Percentiles rank a stretch among this genome's conserved stretches.
phyloP scores from a whole-genome alignment of 2,113 vertebrate species.

The Entomyzon cyanotis region DNA sequence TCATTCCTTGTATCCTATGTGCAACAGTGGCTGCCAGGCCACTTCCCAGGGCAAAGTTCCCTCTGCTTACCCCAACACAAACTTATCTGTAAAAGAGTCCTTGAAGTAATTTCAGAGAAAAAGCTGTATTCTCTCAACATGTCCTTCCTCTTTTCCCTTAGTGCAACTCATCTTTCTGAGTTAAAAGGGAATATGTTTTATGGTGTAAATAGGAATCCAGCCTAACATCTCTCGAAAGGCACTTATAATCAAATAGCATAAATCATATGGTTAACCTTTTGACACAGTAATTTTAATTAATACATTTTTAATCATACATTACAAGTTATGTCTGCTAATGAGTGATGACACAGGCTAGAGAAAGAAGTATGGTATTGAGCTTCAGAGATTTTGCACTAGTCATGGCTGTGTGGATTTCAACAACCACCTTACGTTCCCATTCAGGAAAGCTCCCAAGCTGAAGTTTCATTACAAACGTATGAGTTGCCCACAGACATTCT shows the following conservation, averaged over 20 bases:
- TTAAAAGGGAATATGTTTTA: constrained; percentile 15
- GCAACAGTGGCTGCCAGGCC: neutral
- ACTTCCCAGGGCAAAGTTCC: neutral
- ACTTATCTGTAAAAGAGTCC: neutral
- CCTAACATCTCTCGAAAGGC: constrained; percentile 14
- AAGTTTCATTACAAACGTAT: accelerated
- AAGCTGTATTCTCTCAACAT: neutral
- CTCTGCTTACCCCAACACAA: neutral
- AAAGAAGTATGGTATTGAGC: neutral
- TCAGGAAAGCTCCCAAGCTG: neutral
- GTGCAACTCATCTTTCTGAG: constrained; percentile 21
- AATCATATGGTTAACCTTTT: constrained; percentile 64
- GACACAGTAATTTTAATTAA: constrained; percentile 56
- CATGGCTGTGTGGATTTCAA: neutral
- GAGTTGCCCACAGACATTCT: neutral
- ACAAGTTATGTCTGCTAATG: constrained; percentile 19
- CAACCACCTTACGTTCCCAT: neutral
- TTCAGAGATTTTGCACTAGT: neutral
- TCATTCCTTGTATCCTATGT: neutral
- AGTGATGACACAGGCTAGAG: neutral
- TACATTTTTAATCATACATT: constrained; percentile 59
- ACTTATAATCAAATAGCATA: constrained; percentile 46
- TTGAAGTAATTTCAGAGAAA: neutral
- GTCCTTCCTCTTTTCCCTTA: neutral
- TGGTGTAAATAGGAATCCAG: constrained; percentile 34